Evolutionary conservation across 2,113 vertebrate genomes (phyloP).

Genomic region (Nettapus auritus): DNA sequence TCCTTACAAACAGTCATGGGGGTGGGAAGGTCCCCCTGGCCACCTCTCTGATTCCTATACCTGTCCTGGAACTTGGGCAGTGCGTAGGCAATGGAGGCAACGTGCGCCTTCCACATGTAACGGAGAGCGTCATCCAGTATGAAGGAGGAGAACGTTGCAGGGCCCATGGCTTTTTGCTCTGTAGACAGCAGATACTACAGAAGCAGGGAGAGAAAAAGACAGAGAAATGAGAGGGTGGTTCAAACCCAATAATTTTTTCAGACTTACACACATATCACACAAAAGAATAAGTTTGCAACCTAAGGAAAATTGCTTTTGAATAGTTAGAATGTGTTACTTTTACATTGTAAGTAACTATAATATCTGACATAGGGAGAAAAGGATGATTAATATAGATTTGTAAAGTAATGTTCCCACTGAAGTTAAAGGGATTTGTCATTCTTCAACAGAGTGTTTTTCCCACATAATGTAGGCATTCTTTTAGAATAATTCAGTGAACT

Average conservation of each 20-base stretch:
- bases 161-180: neutral
- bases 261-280: neutral
- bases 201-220: neutral
- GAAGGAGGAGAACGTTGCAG: neutral
- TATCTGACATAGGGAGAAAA: neutral
- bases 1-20: neutral
- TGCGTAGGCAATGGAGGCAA: neutral
- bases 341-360: neutral
- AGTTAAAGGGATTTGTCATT: neutral
- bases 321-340: neutral
- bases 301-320: neutral
- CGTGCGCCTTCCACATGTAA: constrained; percentile 72
- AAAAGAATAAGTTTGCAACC: neutral
- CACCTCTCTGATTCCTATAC: constrained; percentile 11
- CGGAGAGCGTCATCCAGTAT: constrained; percentile 53
- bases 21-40: neutral
- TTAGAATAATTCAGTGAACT: neutral
- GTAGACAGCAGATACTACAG: constrained; percentile 61
- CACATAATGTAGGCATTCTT: neutral
- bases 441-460: neutral
- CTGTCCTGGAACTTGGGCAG: constrained; percentile 55
- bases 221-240: neutral
- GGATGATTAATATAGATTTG: neutral
- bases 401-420: neutral
- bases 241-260: neutral